Evolutionary conservation across 2,113 vertebrate species (phyloP).

Genomic region (Paracanthobrama guichenoti): DNA sequence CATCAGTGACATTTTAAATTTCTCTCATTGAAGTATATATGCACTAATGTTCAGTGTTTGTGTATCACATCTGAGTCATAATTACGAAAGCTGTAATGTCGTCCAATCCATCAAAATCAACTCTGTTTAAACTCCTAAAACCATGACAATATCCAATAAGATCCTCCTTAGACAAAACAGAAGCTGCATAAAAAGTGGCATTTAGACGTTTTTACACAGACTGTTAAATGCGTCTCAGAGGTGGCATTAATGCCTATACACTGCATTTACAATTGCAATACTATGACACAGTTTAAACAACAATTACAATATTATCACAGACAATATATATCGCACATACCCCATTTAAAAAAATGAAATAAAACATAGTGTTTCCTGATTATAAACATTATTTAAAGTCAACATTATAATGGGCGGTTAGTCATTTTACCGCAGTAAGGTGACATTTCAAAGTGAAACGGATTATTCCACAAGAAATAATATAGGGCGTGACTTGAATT

Average conservation of each 20-base stretch:
- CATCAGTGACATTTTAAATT: slow-evolving; percentile 59
- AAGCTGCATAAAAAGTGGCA: not conserved
- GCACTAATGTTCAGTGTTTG: slow-evolving; percentile 29
- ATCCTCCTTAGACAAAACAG: not conserved
- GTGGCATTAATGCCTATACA: not conserved
- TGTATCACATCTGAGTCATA: not conserved
- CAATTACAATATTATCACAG: not conserved
- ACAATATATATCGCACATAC: not conserved
- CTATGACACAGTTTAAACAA: not conserved
- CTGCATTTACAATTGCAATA: not conserved
- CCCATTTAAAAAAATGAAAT: not conserved
- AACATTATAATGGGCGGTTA: not conserved
- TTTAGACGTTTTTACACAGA: not conserved
- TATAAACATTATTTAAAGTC: not conserved
- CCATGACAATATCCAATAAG: not conserved
- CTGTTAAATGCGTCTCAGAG: not conserved
- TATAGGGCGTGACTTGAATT: not conserved
- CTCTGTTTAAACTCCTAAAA: not conserved
- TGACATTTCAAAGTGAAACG: not conserved
- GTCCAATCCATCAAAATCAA: not conserved
- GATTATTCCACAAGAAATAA: not conserved
- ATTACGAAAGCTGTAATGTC: not conserved
- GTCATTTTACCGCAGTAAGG: not conserved
- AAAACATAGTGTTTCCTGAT: not conserved
- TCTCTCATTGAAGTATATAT: slow-evolving; percentile 52